Evolutionary conservation across 2,113 vertebrate species (phyloP), one percentile per base, ranked within the genome.

Genomic region (Engystomops pustulosus): DNA sequence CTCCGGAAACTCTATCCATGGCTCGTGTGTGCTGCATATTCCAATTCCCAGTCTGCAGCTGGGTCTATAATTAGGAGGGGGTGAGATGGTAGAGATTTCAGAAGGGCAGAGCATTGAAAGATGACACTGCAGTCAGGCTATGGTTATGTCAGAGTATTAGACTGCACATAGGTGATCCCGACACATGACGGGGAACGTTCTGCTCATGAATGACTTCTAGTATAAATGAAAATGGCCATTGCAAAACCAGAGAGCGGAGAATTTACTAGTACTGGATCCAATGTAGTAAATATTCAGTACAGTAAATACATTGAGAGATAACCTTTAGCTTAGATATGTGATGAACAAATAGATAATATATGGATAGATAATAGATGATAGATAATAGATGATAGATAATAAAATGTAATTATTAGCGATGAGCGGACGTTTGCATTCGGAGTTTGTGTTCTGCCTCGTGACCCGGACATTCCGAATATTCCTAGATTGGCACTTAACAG

Each of bases 1-100:
- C 74, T 23, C 11, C 32, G 60, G 83, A 84, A 84, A 84, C 75
- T 84, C 83, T 70, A 84, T 84, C 83, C 76, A 1, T 67, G 32
- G 47, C 45, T 14, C 32, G 71, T 53, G 71, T 18, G 25, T 79
- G 47, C 47, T 45, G 65, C 74, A 58, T 45, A 34, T 45, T 20
- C 25, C 62, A 78, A 69, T 84, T 49, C 25, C 49, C 23, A 30
- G 75, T 45, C 72, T 58, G 83, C 67, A 70, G 74, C 47, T 30
- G 23, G 45, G 49, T 68, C 75, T 84, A 84, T 84, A 70, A 70
- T 70, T 79, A 84, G 83, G 49, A 25, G 80, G 70, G 74, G 74
- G 47, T n/a, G 17, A 41, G 47, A 38, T 44, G 55, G 69, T 65
- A 32, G 74, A 79, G 83, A 67, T 58, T 32, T 38, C 47, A 70